Base-by-base conservation (phyloP, 1,140 invertebrate genomes). In the Dysdera silvatica region DNA sequence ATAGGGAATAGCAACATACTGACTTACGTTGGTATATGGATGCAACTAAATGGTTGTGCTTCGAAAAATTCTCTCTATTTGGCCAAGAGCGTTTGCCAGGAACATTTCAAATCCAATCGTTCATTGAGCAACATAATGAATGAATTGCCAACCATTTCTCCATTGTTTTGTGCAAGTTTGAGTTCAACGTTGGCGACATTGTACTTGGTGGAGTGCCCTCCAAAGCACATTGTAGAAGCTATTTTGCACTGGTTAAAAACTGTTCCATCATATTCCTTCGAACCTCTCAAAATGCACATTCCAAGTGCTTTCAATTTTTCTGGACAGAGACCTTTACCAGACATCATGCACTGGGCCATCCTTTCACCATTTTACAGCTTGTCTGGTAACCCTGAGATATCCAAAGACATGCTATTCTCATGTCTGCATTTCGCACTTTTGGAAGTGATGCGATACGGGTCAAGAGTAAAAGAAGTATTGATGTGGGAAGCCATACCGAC, bases 1-100 rank as follows among this genome's bases (percentile, higher is more conserved):
- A 63, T 53, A 23, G 61, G 56, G 31, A 63, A 63, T 40, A 53
- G 61, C n/a, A 63, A 63, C 51, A 53, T 63, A 10, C 26, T 63
- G 14, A 51, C 12, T 48, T 63, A 63, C 24, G 49, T 63, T 24
- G 61, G 61, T 0, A 63, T 53, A 20, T 63, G 61, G 61, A 63
- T 63, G 61, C 61, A 63, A 26, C 45, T 63, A 4, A 55, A 53
- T 16, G 51, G 41, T 7, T 63, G 61, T 33, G 51, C 48, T 14
- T 63, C 61, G 5, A 53, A 63, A 40, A 55, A 63, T 56, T 48
- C 61, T 20, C 43, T 45, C 3, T 63, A 48, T 12, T 55, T 63
- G n/a, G 61, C 61, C 16, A 55, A 49, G 47, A 24, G 52, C 14
- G 61, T 63, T 7, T 32, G 55, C n/a, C 41, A 33, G 14, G 61